Base-by-base conservation (phyloP, 2,888 invertebrate species). In the Campaea margaritaria region DNA sequence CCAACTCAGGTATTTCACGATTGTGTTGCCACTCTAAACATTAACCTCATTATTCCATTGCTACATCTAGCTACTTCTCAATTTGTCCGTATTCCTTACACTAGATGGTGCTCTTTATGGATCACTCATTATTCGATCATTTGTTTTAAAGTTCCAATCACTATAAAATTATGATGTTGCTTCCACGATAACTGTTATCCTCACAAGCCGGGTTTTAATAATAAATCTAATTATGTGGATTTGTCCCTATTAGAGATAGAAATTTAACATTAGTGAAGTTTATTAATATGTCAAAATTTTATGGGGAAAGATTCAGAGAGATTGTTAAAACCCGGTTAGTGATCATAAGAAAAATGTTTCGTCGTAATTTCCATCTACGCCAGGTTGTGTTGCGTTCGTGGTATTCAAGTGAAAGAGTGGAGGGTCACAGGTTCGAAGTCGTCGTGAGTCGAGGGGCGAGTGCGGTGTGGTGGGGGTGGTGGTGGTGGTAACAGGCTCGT, bases 401-500 rank as follows among this genome's bases (percentile, higher is more conserved):
- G 43, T 38, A 39, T 78, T 85, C 79, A 91, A 39, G 90, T 93
- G 71, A 91, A 93, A n/a, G 93, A 85, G 74, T 93, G 93, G 36
- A 93, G 72, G 0, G 93, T 91, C 67, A 93, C 93, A 0, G 93
- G 93, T 72, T 94, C 94, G 70, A 94, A 93, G 82, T 95, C 95
- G 74, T 95, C 95, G 93, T 79, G 94, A 73, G 79, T 93, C 76
- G 73, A 92, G 86, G 81, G 94, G 86, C 76, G 93, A 83, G 78
- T 87, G 66, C 81, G 83, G 52, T 81, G 83, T n/a, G 89, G 89
- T 3, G 88, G 91, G 47, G 94, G 94, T n/a, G 94, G 94, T 44
- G 94, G 94, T 42, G 94, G 93, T 13, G 95, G 95, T 67, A 95
- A 93, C 72, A 96, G 82, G 75, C 95, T 95, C 13, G 95, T 94